Percentiles rank a stretch among this genome's conserved stretches.
These are phyloP conservation scores for Geotrypetes seraphini DNA, from an alignment of 2,797 vertebrate species.

Conservation along the genomic window DNA sequence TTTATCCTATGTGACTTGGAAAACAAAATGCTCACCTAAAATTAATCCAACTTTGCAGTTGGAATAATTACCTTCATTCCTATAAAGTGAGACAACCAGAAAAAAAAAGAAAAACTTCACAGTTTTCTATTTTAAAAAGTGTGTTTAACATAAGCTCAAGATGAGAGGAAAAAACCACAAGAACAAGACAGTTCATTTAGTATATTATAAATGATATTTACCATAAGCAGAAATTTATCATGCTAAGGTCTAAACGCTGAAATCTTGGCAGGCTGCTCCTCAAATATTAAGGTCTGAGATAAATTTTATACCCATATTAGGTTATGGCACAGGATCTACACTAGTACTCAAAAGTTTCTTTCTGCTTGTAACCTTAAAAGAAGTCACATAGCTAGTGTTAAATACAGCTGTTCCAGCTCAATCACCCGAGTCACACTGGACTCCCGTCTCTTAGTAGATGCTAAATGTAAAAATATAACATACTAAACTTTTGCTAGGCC, in stretches of 20 bases:
- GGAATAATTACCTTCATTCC: too few relatives aligned
- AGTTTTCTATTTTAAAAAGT: too few relatives aligned
- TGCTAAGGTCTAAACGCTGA: conserved; percentile 26
- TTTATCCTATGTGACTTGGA: too few relatives aligned
- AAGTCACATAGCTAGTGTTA: conserved; percentile 4
- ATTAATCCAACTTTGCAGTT: too few relatives aligned
- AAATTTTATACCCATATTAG: conserved; percentile 63
- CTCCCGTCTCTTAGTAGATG: too few relatives aligned
- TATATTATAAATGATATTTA: conserved; percentile 37
- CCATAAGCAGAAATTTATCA: conserved; percentile 40
- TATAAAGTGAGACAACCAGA: too few relatives aligned
- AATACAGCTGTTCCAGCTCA: too few relatives aligned
- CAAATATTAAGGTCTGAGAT: conserved; percentile 25
- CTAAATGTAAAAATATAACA: too few relatives aligned
- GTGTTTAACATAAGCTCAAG: conserved; percentile 11
- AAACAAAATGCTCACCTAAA: too few relatives aligned
- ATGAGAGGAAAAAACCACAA: conserved; percentile 11
- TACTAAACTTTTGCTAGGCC: too few relatives aligned
- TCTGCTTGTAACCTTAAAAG: conserved; percentile 13
- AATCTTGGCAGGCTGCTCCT: conserved; percentile 39
- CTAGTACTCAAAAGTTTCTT: conserved; percentile 19
- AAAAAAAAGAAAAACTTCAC: conserved; percentile 15
- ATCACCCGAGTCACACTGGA: too few relatives aligned
- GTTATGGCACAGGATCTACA: conserved; percentile 32
- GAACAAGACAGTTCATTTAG: conserved; percentile 26